A percentile compares a stretch with the other conserved stretches of the same genome.
phyloP scores from a whole-genome alignment of 2,888 invertebrate species.

The Strigamia crassipes region DNA sequence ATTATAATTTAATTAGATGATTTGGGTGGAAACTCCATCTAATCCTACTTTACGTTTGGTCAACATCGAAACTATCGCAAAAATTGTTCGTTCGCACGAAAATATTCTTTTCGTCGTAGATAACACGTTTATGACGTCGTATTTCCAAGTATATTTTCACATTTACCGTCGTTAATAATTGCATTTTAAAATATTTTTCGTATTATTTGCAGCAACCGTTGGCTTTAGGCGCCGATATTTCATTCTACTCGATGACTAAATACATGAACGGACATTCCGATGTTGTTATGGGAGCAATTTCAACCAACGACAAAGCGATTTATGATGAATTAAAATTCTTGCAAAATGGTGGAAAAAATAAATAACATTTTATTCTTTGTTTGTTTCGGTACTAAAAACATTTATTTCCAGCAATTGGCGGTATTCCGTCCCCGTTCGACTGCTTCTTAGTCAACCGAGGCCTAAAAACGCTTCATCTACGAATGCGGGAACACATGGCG shows the following conservation, averaged over 20 bases:
- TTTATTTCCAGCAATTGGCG: constrained; percentile 74
- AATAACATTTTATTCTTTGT: background rate
- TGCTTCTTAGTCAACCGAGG: constrained; percentile 91
- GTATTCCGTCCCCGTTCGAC: constrained; percentile 95
- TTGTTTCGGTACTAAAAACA: background rate
- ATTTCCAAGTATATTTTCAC: constrained; percentile 72
- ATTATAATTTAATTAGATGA: constrained; percentile 58
- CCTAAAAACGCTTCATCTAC: constrained; percentile 85
- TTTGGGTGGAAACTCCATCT: constrained; percentile 97
- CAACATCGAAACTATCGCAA: constrained; percentile 76
- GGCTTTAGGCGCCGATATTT: constrained; percentile 86
- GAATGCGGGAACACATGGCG: constrained; percentile 87
- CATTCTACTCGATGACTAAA: constrained; percentile 90
- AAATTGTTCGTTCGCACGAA: constrained; percentile 65
- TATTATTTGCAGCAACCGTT: constrained; percentile 73
- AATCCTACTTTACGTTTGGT: constrained; percentile 90
- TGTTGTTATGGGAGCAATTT: constrained; percentile 91
- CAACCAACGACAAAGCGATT: constrained; percentile 74
- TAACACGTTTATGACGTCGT: constrained; percentile 91
- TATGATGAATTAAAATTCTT: constrained; percentile 76
- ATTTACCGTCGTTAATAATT: background rate
- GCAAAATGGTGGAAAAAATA: constrained; percentile 73
- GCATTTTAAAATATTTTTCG: background rate
- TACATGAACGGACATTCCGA: constrained; percentile 99
- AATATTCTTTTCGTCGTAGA: constrained; percentile 74